Evolutionary conservation across 1,140 invertebrate species (phyloP), one percentile per base, ranked within the genome.

Genomic region (Tetramorium alpestre): DNA sequence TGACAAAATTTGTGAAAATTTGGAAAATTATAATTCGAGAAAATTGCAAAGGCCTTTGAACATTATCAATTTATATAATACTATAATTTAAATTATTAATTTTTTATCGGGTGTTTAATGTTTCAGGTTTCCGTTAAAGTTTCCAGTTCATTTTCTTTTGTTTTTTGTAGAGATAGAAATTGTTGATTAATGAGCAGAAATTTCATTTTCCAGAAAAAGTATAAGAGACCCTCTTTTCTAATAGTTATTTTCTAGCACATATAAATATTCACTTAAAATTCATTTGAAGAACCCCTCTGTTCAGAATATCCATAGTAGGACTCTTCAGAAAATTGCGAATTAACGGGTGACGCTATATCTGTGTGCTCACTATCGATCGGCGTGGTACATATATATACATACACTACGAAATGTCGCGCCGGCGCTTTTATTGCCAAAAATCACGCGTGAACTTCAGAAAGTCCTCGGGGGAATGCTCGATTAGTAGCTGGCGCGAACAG

Each of bases 371-470:
- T 69, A 69, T 69, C 65, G 65, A 69, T 69, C 65, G 65, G n/a
- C 11, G 11, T 13, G 5, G 25, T 22, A 67, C 10, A 18, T 2
- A 7, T 2, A 7, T 62, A 33, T 7, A 54, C 18, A 54, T 7
- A n/a, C 18, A 6, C 3, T 54, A 51, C 33, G 28, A 54, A 44
- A 81, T 25, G 28, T 56, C 64, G 28, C 62, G 65, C 47, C 49
- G 65, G 33, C 47, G 38, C 47, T 70, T 56, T 81, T 81, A 54
- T 70, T 54, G 64, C 38, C 65, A 70, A 81, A 70, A 70, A 54
- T 22, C 33, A 41, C 49, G 18, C 33, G 33, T 33, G 44, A 56
- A 69, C 13, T 54, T 70, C 10, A 44, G 49, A 38, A 41, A 81
- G 18, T 13, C 18, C n/a, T 10, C 51, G 16, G 64, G 76, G 47